A percentile compares a stretch with the other conserved stretches of the same genome.
These are phyloP conservation scores for Exephanes ischioxanthus DNA, from an alignment of 2,888 invertebrate species.

Conservation along the genomic window DNA sequence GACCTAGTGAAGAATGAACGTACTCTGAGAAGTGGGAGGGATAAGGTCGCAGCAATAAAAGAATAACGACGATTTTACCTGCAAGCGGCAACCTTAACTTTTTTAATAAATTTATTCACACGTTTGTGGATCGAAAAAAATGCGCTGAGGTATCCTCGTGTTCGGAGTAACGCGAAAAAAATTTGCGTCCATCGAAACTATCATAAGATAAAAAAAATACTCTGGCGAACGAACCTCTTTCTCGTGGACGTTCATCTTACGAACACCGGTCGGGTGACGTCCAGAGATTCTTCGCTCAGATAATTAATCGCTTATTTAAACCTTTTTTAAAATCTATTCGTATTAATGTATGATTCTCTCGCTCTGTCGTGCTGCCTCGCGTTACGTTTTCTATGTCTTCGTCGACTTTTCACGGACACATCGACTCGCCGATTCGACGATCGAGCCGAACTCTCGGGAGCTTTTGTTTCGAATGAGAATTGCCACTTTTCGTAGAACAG, in stretches of 20 bases:
- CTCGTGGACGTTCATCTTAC: constrained; percentile 56
- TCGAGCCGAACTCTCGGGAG: constrained; percentile 26
- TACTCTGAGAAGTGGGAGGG: background rate
- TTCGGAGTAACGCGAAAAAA: background rate
- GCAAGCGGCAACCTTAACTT: background rate
- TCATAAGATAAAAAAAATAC: background rate
- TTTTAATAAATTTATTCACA: background rate
- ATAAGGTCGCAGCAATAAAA: constrained; percentile 10
- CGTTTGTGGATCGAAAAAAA: background rate
- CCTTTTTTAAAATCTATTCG: background rate
- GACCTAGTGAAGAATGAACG: constrained; percentile 32
- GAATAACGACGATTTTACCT: background rate
- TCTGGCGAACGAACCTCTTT: constrained; percentile 57
- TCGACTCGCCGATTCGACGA: constrained; percentile 41
- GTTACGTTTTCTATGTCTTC: constrained; percentile 44
- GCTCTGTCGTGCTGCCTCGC: constrained; percentile 14
- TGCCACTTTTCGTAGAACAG: constrained; percentile 23
- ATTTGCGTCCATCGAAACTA: background rate
- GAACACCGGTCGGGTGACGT: constrained; percentile 27
- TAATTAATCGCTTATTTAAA: background rate
- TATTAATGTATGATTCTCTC: constrained; percentile 1
- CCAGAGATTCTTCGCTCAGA: background rate
- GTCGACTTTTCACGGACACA: constrained; percentile 41
- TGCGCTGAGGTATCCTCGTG: background rate
- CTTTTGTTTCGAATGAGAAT: constrained; percentile 34